Evolutionary conservation across 2,888 invertebrate genomes (phyloP).

Genomic region (Mimas tiliae): DNA sequence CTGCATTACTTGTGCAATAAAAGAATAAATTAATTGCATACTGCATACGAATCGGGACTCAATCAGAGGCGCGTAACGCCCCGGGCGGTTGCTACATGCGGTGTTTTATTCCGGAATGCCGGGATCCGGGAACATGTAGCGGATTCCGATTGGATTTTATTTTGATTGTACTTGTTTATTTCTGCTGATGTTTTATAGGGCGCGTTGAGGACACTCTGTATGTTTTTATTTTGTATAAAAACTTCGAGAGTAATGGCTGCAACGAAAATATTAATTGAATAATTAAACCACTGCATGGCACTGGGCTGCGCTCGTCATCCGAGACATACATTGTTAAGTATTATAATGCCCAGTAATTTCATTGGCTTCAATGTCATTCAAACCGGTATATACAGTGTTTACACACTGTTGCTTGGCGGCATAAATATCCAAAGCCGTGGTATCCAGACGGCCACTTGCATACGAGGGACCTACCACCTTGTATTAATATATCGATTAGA

Average conservation of each 20-base stretch:
- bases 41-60: constrained; percentile 6
- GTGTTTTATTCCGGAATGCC: constrained; percentile 4
- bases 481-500: too few relatives aligned
- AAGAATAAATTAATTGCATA: constrained; percentile 2
- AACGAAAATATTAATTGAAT: neutral
- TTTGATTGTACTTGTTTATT: constrained; percentile 8
- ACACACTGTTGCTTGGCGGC: too few relatives aligned
- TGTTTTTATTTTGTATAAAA: too few relatives aligned
- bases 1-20: neutral
- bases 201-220: neutral
- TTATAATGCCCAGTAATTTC: too few relatives aligned
- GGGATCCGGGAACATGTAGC: neutral
- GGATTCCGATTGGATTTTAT: constrained; percentile 6
- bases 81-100: neutral
- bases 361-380: too few relatives aligned
- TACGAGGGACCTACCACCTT: too few relatives aligned
- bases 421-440: too few relatives aligned
- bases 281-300: too few relatives aligned
- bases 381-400: too few relatives aligned
- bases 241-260: neutral
- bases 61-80: constrained; percentile 1
- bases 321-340: too few relatives aligned
- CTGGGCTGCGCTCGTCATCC: too few relatives aligned
- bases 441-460: too few relatives aligned
- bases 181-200: neutral